These are phyloP conservation scores for Trematocara marginatum DNA, from an alignment of 2,113 vertebrate species.

Conservation along the genomic window DNA sequence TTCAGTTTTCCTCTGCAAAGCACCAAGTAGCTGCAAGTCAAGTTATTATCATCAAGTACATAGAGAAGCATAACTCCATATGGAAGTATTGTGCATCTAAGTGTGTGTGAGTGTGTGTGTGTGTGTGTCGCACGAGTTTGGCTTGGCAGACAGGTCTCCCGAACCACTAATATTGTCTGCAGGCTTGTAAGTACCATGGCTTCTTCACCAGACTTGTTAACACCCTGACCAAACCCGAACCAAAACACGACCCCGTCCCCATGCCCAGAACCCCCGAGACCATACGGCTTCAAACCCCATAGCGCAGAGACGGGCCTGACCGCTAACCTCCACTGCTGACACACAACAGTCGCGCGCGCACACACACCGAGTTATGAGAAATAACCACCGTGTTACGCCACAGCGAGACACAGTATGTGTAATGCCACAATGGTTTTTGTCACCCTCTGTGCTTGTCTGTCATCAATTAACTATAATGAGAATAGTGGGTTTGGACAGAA, in stretches of 20 bases:
- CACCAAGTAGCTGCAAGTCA: not conserved
- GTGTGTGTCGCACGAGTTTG: conserved; percentile 3
- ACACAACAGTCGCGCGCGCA: not conserved
- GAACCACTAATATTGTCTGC: conserved; percentile 65
- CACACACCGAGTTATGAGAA: not conserved
- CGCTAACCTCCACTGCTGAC: conserved; percentile 39
- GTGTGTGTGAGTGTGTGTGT: not conserved
- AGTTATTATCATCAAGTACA: not conserved
- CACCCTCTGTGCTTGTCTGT: conserved; percentile 50
- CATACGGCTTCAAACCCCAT: not conserved
- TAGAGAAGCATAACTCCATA: not conserved
- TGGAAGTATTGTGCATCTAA: not conserved
- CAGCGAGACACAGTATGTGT: conserved; percentile 17
- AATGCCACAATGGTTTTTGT: conserved; percentile 53
- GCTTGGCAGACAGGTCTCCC: conserved; percentile 37
- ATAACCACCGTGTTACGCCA: conserved; percentile 12
- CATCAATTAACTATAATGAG: conserved; percentile 60
- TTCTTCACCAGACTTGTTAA: conserved; percentile 63
- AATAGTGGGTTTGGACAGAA: conserved; percentile 63
- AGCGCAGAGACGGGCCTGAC: conserved; percentile 28
- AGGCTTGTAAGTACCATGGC: conserved; percentile 36
- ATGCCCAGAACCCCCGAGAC: conserved; percentile 32
- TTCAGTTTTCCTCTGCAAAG: not conserved
- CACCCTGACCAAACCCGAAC: conserved; percentile 62
- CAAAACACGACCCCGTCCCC: conserved; percentile 45